phyloP scores from a whole-genome alignment of 2,797 vertebrate species.

The Okamejei kenojei region DNA sequence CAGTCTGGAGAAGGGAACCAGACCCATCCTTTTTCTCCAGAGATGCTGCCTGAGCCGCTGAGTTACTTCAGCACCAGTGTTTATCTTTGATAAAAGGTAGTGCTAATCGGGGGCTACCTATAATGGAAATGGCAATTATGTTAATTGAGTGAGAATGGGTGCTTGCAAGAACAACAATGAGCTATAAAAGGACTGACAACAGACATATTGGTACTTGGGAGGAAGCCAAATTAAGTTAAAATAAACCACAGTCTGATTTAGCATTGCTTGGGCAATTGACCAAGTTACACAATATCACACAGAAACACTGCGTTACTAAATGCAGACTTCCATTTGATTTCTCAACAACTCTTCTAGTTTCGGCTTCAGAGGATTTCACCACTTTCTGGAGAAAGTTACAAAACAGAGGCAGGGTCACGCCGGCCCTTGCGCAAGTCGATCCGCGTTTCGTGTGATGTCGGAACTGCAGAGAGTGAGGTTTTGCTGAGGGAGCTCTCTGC shows the following conservation, averaged over 20 bases:
- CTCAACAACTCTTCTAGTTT: not conserved
- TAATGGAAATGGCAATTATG: not conserved
- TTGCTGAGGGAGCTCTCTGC: not conserved
- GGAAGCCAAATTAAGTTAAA: conserved; percentile 24
- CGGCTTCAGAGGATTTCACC: not conserved
- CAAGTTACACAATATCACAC: not conserved
- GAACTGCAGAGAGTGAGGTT: not conserved
- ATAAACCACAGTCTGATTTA: conserved; percentile 28
- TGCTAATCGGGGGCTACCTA: too few species aligned
- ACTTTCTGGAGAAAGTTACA: conserved; percentile 29
- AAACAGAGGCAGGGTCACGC: not conserved
- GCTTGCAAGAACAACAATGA: not conserved
- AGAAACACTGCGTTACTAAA: conserved; percentile 2
- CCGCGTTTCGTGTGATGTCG: not conserved
- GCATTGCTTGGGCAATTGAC: not conserved
- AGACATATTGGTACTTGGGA: conserved; percentile 7
- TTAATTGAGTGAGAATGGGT: not conserved
- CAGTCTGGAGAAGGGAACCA: too few species aligned
- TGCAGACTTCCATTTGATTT: conserved; percentile 2
- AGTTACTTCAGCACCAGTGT: too few species aligned
- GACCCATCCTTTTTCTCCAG: too few species aligned
- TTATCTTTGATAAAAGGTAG: too few species aligned
- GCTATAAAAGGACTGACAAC: not conserved
- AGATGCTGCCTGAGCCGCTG: too few species aligned
- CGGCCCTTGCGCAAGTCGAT: not conserved